Evolutionary conservation across 2,888 invertebrate species (phyloP).

Genomic region (Cylindroiulus punctatus): DNA sequence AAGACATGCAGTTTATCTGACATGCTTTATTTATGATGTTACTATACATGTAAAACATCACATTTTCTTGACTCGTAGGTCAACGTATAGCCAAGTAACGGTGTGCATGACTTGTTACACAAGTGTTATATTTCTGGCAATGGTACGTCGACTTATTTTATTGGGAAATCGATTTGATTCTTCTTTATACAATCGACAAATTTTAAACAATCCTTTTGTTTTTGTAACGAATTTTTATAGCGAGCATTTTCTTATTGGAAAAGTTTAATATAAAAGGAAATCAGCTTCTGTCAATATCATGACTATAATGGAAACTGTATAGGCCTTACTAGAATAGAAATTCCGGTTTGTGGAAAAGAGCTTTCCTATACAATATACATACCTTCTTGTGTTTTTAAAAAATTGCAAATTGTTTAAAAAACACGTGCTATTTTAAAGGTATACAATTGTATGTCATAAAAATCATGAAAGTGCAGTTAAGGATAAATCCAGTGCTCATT

Average conservation of each 20-base stretch:
- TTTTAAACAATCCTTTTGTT: background rate
- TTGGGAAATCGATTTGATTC: background rate
- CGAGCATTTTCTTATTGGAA: background rate
- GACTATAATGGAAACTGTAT: too few relatives aligned
- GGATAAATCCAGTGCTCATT: too few relatives aligned
- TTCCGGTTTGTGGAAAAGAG: too few relatives aligned
- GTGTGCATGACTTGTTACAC: background rate
- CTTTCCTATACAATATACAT: too few relatives aligned
- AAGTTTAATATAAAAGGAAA: constrained; percentile 4
- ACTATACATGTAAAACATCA: background rate
- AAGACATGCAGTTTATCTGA: background rate
- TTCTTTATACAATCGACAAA: constrained; percentile 4
- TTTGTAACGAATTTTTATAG: background rate
- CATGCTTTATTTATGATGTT: background rate
- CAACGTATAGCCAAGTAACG: background rate
- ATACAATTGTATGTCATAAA: too few relatives aligned
- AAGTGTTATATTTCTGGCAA: background rate
- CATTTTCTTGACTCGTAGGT: background rate
- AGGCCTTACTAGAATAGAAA: too few relatives aligned
- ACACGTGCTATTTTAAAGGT: too few relatives aligned
- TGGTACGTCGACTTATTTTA: background rate
- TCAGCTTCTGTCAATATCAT: background rate
- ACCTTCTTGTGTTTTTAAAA: too few relatives aligned
- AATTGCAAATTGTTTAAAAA: too few relatives aligned
- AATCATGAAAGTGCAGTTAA: too few relatives aligned